phyloP scores from a whole-genome alignment of 1,140 invertebrate genomes.

The Drosophila subobscura region DNA sequence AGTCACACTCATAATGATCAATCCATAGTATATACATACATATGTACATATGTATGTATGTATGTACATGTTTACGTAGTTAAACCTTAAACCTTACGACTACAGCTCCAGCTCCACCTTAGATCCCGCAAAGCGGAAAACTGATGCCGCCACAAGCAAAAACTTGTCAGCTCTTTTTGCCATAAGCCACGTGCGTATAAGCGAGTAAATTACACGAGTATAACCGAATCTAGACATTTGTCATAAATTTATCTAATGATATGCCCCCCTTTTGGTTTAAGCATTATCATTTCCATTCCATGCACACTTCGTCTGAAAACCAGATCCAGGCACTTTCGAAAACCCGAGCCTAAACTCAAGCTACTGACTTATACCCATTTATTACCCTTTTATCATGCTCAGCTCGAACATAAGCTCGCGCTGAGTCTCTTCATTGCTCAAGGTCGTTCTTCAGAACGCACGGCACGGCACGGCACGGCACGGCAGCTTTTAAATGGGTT shows the following conservation, averaged over 20 bases:
- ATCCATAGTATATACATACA: neutral
- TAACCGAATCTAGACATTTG: no score
- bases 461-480: neutral
- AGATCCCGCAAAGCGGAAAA: no score
- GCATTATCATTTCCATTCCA: neutral
- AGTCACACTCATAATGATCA: conserved; percentile 10
- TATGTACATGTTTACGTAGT: no score
- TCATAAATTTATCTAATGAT: neutral
- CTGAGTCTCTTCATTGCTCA: conserved; percentile 47
- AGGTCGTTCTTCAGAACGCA: conserved; percentile 45
- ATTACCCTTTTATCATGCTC: conserved; percentile 15
- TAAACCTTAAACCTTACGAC: no score
- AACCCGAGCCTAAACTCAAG: conserved; percentile 6
- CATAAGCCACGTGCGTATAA: no score
- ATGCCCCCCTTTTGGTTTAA: neutral
- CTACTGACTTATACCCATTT: conserved; percentile 20
- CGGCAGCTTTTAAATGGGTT: conserved; percentile 37
- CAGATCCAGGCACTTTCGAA: conserved; percentile 22
- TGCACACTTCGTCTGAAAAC: neutral
- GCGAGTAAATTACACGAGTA: no score
- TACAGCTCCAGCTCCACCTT: no score
- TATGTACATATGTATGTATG: no score
- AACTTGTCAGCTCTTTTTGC: no score
- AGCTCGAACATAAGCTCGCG: neutral
- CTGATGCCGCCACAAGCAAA: no score